Evolutionary conservation across 2,797 vertebrate genomes (phyloP), one percentile per base, ranked within the genome.

Genomic region (Chelon auratus): DNA sequence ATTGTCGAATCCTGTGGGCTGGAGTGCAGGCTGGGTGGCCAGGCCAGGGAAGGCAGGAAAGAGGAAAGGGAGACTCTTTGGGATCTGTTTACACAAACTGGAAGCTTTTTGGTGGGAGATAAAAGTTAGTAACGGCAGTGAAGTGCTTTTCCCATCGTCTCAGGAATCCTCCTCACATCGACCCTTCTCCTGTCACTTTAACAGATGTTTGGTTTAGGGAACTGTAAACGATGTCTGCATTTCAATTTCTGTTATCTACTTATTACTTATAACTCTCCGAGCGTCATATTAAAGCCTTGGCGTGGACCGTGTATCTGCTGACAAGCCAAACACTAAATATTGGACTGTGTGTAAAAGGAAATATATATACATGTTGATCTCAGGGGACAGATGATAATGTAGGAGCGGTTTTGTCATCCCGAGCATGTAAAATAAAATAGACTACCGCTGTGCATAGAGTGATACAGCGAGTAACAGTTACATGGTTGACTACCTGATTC

Each of bases 191-290:
- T 95, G 95, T 96, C 96, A 96, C 95, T 96, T 94, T 94, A 97
- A 96, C 96, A 98, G 96, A 98, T 98, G 96, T 96, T 96, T 96
- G 95, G 93, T 96, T 96, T 97, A 95, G 95, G 95, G 92, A 95
- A 97, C 94, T 96, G 94, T 97, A 97, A 97, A 97, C 96, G 90
- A 94, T 95, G 95, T 96, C 95, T 96, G 94, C 95, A 95, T 96
- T 96, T 97, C 93, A 94, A 94, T 96, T 94, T 96, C 91, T 95
- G 93, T 93, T 95, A 96, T 97, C 95, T 94, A 94, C 95, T 96
- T 95, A 95, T 96, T 96, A 96, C 96, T 95, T 95, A 93, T 95
- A 76, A 82, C 77, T 96, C 95, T 97, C 95, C 80, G 83, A 93
- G 95, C 93, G 83, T 94, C 92, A 95, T 94, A 95, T 95, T 96